These are phyloP conservation scores for Neogobius melanostomus DNA, from an alignment of 2,113 vertebrate species.

Conservation along the genomic window DNA sequence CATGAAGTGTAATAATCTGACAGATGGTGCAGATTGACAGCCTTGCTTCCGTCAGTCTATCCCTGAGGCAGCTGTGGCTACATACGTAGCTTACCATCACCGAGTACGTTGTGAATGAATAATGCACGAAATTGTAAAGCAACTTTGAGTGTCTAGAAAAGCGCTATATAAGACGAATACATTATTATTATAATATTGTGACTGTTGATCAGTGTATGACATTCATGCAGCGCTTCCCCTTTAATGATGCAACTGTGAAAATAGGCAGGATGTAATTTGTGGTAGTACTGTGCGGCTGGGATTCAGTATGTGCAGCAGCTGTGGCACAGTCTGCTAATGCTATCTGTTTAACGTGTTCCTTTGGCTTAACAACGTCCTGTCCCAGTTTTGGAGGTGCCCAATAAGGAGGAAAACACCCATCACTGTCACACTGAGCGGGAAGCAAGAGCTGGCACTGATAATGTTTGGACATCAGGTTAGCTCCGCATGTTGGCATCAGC, in stretches of 20 bases:
- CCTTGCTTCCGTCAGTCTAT: too few species aligned
- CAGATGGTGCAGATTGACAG: too few species aligned
- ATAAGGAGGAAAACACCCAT: slow-evolving; percentile 38
- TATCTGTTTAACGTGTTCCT: slow-evolving; percentile 31
- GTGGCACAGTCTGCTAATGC: slow-evolving; percentile 32
- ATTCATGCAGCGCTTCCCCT: background rate
- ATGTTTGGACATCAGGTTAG: slow-evolving; percentile 48
- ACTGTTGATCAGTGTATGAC: background rate
- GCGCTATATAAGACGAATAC: background rate
- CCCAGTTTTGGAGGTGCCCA: slow-evolving; percentile 51
- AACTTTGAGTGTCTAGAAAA: too few species aligned
- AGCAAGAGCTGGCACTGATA: slow-evolving; percentile 33
- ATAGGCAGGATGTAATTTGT: slow-evolving; percentile 31
- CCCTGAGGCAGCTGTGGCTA: too few species aligned
- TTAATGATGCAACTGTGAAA: slow-evolving; percentile 29
- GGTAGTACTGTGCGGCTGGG: slow-evolving; percentile 14
- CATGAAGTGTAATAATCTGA: too few species aligned
- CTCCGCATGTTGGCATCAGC: slow-evolving; percentile 35
- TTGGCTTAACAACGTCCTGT: slow-evolving; percentile 58
- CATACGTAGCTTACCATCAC: too few species aligned
- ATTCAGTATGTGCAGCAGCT: slow-evolving; percentile 43
- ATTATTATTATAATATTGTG: background rate
- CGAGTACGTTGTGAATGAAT: too few species aligned
- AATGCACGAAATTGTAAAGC: too few species aligned
- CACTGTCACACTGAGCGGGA: slow-evolving; percentile 36